phyloP scores from a whole-genome alignment of 2,113 vertebrate genomes.

The Tylochromis polylepis region DNA sequence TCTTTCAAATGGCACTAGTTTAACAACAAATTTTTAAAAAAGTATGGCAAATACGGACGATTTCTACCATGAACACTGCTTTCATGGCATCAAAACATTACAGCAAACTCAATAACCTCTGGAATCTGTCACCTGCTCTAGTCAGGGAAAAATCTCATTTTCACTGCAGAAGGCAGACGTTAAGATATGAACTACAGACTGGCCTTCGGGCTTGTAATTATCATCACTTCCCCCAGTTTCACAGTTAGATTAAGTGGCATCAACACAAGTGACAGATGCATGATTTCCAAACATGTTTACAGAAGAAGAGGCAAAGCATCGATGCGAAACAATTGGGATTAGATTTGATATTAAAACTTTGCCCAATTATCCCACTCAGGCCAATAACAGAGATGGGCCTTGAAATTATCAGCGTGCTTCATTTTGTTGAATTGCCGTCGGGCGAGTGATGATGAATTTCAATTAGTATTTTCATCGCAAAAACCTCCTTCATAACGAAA shows the following conservation, averaged over 20 bases:
- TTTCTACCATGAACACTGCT: not conserved
- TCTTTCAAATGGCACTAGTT: constrained; percentile 32
- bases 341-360: not conserved
- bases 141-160: not conserved
- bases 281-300: not conserved
- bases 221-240: not conserved
- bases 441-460: not conserved
- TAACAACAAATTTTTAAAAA: not conserved
- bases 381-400: not conserved
- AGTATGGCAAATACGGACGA: not conserved
- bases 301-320: not conserved
- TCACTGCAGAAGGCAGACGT: not conserved
- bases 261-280: not conserved
- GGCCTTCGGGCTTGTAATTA: not conserved
- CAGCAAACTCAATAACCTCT: not conserved
- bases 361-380: not conserved
- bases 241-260: not conserved
- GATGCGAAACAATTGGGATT: not conserved
- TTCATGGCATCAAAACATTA: not conserved
- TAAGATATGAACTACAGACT: not conserved
- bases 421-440: not conserved
- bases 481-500: constrained; percentile 6
- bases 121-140: not conserved
- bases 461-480: not conserved
- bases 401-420: not conserved